These are phyloP conservation scores for Drosophila histrio DNA, from an alignment of 2,888 invertebrate genomes.

Conservation along the genomic window DNA sequence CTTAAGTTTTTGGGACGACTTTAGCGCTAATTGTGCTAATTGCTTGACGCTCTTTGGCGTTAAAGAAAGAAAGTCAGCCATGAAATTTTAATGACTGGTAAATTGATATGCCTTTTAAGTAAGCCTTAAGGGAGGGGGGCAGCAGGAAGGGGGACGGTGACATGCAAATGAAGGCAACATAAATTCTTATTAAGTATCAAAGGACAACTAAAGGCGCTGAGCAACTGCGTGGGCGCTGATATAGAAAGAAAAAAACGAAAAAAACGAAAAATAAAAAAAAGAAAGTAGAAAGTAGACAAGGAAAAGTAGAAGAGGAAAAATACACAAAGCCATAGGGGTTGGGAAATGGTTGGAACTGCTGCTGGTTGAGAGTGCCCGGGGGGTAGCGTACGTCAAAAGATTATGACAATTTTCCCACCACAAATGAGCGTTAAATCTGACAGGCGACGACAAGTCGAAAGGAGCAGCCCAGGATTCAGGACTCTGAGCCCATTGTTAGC, in stretches of 20 bases:
- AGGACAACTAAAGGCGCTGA: constrained; percentile 49
- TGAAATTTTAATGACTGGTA: constrained; percentile 79
- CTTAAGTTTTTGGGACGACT: constrained; percentile 10
- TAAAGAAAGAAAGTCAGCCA: constrained; percentile 66
- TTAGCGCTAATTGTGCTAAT: constrained; percentile 69
- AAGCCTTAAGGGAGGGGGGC: not conserved
- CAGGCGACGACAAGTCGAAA: constrained; percentile 66
- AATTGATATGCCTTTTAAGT: constrained; percentile 78
- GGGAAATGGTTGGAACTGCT: constrained; percentile 11
- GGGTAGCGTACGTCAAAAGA: constrained; percentile 80
- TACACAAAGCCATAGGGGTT: constrained; percentile 35
- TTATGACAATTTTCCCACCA: constrained; percentile 83
- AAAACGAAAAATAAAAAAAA: constrained; percentile 3
- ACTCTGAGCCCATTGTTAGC: constrained; percentile 65
- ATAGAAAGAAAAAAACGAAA: constrained; percentile 25
- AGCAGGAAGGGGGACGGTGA: not conserved
- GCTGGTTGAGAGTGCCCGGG: constrained; percentile 9
- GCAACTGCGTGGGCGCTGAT: constrained; percentile 43
- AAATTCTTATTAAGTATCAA: constrained; percentile 77
- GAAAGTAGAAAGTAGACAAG: constrained; percentile 5
- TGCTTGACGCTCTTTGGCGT: constrained; percentile 65
- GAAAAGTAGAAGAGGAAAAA: constrained; percentile 10
- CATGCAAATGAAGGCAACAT: constrained; percentile 68
- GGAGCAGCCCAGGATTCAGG: constrained; percentile 46
- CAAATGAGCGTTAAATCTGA: constrained; percentile 78